Base-by-base conservation (phyloP, 2,113 vertebrate species). In the Hydropotes inermis region DNA sequence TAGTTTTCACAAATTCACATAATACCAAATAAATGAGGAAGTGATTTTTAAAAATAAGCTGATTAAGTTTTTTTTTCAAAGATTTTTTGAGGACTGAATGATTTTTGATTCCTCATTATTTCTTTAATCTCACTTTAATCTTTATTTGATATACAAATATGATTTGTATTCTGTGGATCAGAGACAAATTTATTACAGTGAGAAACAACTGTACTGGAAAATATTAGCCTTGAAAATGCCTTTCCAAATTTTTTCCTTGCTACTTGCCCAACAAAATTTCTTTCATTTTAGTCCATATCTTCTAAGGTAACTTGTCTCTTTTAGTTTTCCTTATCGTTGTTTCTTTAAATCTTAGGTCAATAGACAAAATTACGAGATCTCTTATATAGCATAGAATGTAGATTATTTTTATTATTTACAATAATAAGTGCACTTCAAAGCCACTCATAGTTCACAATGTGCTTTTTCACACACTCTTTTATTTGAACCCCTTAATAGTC, bases 201-300 rank as follows among this genome's bases (percentile, higher is more conserved):
- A 88, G 81, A 96, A 97, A 88, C 17, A 88, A 39, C 61, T 45
- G 30, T 60, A 50, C 50, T 93, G 67, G 85, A 89, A 97, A 95
- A 93, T 43, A 91, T 94, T 88, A 81, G 45, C 60, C 60, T 94
- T 96, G 30, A 94, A 97, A 95, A 55, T 61, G 19, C 57, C 83
- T 92, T 94, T 95, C 87, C 43, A 85, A 91, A 92, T 50, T 76
- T n/a, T 60, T 95, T 91, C 14, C 47, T 86, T 93, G 52, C 27
- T 93, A 64, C n/a, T 93, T 96, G 21, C 8, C 25, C 70, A 84
- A 57, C 12, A 93, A 83, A 57, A 79, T 79, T 58, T 93, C 39
- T 58, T 5, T 54, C 13, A 92, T 93, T 95, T 88, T 81, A 85
- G 7, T 86, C 30, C 67, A 82, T 19, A 50, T 82, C 94, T 94